Evolutionary conservation across 2,113 vertebrate genomes (phyloP).

Genomic region (Hemicordylus capensis): DNA sequence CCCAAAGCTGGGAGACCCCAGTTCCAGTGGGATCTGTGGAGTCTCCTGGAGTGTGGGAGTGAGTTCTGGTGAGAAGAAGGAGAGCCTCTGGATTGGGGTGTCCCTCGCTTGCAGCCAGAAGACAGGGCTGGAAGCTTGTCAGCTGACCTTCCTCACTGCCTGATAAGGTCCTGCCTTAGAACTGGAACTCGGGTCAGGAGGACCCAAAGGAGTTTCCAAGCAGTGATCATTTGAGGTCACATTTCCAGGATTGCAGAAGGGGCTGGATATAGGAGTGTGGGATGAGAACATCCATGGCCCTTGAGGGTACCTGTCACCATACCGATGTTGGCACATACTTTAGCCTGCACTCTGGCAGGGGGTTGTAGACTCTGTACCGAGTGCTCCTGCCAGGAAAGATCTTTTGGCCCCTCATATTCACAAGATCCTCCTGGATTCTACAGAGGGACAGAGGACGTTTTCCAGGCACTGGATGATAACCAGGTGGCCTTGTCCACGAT

Average conservation of each 20-base stretch:
- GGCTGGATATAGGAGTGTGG: not conserved
- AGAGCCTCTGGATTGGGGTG: not conserved
- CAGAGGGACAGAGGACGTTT: constrained; percentile 86
- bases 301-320: not conserved
- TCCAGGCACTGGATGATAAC: constrained; percentile 88
- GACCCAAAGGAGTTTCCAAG: not conserved
- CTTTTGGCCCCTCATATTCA: not conserved
- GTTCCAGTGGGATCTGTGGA: too few species aligned
- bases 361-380: too few species aligned
- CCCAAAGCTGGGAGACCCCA: too few species aligned
- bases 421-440: not conserved
- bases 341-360: not conserved
- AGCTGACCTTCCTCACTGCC: not conserved
- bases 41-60: too few species aligned
- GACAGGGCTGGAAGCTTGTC: not conserved
- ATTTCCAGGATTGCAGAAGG: not conserved
- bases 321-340: not conserved
- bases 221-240: not conserved
- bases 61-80: too few species aligned
- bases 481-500: constrained; percentile 87
- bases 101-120: not conserved
- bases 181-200: not conserved
- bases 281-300: not conserved
- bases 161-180: not conserved
- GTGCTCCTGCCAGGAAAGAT: not conserved